Evolutionary conservation across 2,113 vertebrate species (phyloP).

Genomic region (Pachyramphus minor): DNA sequence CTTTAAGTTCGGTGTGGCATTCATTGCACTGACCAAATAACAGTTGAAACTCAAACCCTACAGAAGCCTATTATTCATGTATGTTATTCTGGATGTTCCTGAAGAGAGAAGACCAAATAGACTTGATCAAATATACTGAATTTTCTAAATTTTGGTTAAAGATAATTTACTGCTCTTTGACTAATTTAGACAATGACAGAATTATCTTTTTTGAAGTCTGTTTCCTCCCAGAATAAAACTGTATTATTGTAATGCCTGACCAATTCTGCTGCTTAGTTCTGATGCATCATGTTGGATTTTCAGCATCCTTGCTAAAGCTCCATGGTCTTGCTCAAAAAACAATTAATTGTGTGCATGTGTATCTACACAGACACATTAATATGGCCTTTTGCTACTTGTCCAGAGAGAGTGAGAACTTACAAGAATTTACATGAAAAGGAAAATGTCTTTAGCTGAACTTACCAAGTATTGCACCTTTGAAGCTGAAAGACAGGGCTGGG

Average conservation of each 20-base stretch:
- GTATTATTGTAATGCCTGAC: not conserved
- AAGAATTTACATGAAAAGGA: not conserved
- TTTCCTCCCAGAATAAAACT: not conserved
- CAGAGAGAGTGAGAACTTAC: not conserved
- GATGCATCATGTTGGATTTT: not conserved
- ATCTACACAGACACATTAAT: not conserved
- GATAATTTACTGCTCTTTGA: not conserved
- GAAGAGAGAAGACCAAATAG: not conserved
- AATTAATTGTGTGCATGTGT: not conserved
- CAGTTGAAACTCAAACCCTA: not conserved
- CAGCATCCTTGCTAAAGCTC: not conserved
- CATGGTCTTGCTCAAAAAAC: not conserved
- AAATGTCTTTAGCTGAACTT: not conserved
- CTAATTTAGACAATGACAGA: not conserved
- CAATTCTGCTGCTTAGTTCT: not conserved
- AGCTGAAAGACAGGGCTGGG: not conserved
- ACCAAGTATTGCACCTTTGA: not conserved
- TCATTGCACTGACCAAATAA: not conserved
- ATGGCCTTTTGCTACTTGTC: not conserved
- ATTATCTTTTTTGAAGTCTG: not conserved
- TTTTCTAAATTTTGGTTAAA: not conserved
- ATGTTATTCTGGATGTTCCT: not conserved
- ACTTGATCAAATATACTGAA: not conserved
- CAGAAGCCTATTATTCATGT: not conserved
- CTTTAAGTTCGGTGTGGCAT: not conserved